A percentile compares a stretch with the other conserved stretches of the same genome.
Evolutionary conservation across 2,113 vertebrate species (phyloP).

Genomic region (Campylomormyrus tamandua): DNA sequence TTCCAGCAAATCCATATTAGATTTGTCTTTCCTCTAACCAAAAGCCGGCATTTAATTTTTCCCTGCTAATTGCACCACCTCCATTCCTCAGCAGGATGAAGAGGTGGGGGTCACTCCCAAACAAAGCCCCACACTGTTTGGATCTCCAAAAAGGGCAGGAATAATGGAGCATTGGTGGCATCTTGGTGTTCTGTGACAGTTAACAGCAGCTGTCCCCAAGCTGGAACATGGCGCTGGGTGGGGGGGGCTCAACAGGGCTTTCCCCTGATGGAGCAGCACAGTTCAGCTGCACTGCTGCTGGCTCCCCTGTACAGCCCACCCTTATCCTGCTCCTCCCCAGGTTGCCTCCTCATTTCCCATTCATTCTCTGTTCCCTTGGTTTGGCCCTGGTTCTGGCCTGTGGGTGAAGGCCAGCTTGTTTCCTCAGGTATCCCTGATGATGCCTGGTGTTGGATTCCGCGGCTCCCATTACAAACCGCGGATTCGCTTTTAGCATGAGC

Average conservation of each 20-base stretch:
- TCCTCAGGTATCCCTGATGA: conserved; percentile 34
- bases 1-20: conserved; percentile 36
- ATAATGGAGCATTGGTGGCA: background rate
- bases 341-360: background rate
- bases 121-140: conserved; percentile 49
- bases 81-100: conserved; percentile 32
- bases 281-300: background rate
- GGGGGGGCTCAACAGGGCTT: conserved; percentile 27
- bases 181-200: background rate
- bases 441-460: conserved; percentile 22
- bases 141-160: conserved; percentile 32
- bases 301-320: background rate
- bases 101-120: conserved; percentile 30
- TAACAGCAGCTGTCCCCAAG: background rate
- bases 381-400: background rate
- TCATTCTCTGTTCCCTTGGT: conserved; percentile 8
- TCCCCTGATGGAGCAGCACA: background rate
- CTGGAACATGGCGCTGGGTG: background rate
- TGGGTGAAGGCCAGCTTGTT: conserved; percentile 26
- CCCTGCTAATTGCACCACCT: conserved; percentile 46
- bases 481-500: conserved; percentile 40
- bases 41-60: conserved; percentile 43
- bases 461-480: conserved; percentile 35
- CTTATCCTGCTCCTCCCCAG: background rate
- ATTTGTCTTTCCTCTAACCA: conserved; percentile 32